Evolutionary conservation across 1,140 invertebrate genomes (phyloP).

Genomic region (Lethocerus indicus): DNA sequence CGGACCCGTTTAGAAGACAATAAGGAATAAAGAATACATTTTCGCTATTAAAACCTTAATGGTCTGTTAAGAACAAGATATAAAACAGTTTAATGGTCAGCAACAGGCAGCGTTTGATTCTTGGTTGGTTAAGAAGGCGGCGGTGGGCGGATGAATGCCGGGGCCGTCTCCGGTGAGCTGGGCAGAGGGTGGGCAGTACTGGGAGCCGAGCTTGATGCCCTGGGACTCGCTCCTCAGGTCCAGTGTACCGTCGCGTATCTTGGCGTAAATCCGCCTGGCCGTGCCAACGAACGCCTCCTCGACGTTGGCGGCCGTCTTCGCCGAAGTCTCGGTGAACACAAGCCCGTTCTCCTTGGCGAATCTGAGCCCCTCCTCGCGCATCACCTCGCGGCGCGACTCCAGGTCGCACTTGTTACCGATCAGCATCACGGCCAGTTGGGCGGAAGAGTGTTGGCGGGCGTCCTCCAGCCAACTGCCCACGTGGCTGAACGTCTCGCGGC

Average conservation of each 20-base stretch:
- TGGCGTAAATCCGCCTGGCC: constrained; percentile 99
- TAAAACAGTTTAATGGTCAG: no score
- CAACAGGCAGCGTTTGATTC: no score
- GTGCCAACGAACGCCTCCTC: constrained; percentile 99
- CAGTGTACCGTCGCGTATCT: constrained; percentile 99
- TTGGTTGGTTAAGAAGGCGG: no score
- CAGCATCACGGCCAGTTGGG: constrained; percentile 98
- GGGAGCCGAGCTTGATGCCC: constrained; percentile 97
- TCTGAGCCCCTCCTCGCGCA: constrained; percentile 95
- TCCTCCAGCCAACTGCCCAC: constrained; percentile 99
- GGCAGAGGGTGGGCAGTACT: no score
- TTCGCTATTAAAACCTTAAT: no score
- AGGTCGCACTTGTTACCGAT: constrained; percentile 97
- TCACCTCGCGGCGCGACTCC: constrained; percentile 92
- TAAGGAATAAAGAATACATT: no score
- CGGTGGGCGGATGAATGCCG: no score
- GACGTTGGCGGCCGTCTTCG: constrained; percentile 97
- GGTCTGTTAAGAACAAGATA: no score
- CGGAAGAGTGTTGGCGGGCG: constrained; percentile 97
- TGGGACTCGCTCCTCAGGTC: constrained; percentile 99
- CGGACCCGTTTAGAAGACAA: no score
- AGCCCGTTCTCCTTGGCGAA: constrained; percentile 97
- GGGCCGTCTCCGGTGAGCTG: no score
- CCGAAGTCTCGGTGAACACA: constrained; percentile 99
- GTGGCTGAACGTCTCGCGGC: constrained; percentile 98